Evolutionary conservation across 1,140 invertebrate species (phyloP).

Genomic region (Elymnias hypermnestra): DNA sequence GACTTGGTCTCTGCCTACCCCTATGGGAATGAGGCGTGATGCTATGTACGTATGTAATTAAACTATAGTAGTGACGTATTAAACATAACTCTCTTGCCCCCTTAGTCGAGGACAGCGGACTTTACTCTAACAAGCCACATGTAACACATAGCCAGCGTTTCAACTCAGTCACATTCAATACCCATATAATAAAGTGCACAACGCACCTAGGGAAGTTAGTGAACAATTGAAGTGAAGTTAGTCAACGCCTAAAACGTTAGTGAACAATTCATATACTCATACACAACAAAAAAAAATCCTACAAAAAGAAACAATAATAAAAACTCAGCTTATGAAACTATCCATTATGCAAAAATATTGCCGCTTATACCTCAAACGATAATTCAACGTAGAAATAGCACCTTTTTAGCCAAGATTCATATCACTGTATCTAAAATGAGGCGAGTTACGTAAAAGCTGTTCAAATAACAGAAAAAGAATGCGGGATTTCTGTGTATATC

Average conservation of each 20-base stretch:
- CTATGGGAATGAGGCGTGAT: too few relatives aligned
- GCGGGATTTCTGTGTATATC: not conserved
- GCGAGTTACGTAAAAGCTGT: not conserved
- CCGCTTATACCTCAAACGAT: not conserved
- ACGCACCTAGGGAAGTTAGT: too few relatives aligned
- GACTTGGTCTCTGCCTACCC: too few relatives aligned
- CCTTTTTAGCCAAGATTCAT: conserved; percentile 8
- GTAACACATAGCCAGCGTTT: too few relatives aligned
- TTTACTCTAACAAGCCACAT: too few relatives aligned
- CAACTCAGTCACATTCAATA: not conserved
- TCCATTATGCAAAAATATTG: conserved; percentile 11
- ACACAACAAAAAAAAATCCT: not conserved
- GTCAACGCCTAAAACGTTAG: not conserved
- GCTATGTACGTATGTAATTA: too few relatives aligned
- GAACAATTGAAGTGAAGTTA: too few relatives aligned
- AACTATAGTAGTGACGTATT: too few relatives aligned
- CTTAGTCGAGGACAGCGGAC: too few relatives aligned
- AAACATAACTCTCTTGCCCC: too few relatives aligned
- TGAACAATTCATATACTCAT: not conserved
- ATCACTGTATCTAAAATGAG: conserved; percentile 7
- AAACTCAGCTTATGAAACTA: conserved; percentile 4
- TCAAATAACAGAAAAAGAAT: conserved; percentile 1
- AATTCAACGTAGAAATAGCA: conserved; percentile 3
- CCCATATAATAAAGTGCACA: too few relatives aligned
- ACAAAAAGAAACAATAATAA: conserved; percentile 1